A percentile compares a stretch with the other conserved stretches of the same genome.
Conservation (phyloP, 2,888 invertebrate genomes). For the Drosophila fungiperda region DNA sequence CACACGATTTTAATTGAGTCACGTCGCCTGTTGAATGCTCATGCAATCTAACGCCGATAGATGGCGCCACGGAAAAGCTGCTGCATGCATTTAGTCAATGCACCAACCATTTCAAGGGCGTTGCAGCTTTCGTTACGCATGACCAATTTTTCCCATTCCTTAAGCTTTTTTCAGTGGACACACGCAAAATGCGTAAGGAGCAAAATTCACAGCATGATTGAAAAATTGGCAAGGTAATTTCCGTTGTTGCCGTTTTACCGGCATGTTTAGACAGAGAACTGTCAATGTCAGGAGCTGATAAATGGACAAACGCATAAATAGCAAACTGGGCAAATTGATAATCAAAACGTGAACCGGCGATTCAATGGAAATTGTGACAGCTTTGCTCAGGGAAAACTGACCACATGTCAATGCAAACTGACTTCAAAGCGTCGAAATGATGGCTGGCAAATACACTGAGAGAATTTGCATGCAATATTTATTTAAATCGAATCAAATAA, state of each 20-base stretch:
- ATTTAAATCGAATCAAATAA: neutral
- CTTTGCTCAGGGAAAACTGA: slow-evolving; percentile 57
- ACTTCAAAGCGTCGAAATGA: slow-evolving; percentile 75
- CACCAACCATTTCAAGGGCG: slow-evolving; percentile 5
- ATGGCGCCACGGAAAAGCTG: slow-evolving; percentile 27
- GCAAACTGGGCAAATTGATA: slow-evolving; percentile 30
- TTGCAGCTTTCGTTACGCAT: slow-evolving; percentile 3
- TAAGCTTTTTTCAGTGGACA: neutral
- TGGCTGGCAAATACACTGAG: slow-evolving; percentile 8
- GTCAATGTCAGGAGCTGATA: slow-evolving; percentile 33
- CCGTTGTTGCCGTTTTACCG: slow-evolving; percentile 23
- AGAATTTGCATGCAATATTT: neutral
- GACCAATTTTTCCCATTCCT: neutral
- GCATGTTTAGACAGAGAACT: slow-evolving; percentile 34
- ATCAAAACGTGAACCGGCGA: slow-evolving; percentile 24
- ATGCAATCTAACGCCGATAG: neutral
- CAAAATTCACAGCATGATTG: slow-evolving; percentile 59
- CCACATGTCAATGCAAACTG: slow-evolving; percentile 73
- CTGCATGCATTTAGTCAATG: slow-evolving; percentile 4
- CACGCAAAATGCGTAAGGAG: slow-evolving; percentile 48
- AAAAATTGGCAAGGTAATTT: slow-evolving; percentile 58
- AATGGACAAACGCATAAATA: slow-evolving; percentile 26
- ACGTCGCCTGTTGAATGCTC: slow-evolving; percentile 29
- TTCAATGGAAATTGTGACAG: slow-evolving; percentile 42
- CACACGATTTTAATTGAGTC: neutral